Evolutionary conservation across 2,888 invertebrate genomes (phyloP).

Genomic region (Nebria brevicollis): DNA sequence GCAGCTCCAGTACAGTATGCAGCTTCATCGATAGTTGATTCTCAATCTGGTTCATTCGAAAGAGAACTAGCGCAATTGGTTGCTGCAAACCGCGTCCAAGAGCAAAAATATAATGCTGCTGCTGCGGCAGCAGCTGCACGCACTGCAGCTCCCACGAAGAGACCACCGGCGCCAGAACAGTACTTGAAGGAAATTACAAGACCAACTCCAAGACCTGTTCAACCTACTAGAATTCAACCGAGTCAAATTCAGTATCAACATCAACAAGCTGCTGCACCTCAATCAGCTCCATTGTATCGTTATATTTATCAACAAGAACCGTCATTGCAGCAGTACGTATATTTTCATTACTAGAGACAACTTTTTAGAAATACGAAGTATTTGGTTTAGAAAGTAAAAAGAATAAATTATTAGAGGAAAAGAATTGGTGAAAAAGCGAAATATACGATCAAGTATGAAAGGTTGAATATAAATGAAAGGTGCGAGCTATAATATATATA

Average conservation of each 20-base stretch:
- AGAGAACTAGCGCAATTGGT: conserved; percentile 40
- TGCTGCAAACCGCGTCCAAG: conserved; percentile 38
- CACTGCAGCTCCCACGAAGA: not conserved
- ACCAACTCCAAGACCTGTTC: conserved; percentile 21
- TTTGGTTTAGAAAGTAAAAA: too few relatives aligned
- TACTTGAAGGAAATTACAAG: conserved; percentile 39
- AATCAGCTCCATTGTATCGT: conserved; percentile 30
- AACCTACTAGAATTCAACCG: not conserved
- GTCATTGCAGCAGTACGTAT: conserved; percentile 20
- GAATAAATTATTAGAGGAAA: too few relatives aligned
- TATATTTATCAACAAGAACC: conserved; percentile 36
- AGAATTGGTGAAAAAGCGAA: too few relatives aligned
- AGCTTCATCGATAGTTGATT: conserved; percentile 27
- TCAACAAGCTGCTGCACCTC: conserved; percentile 9
- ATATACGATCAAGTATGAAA: too few relatives aligned
- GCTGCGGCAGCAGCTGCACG: not conserved
- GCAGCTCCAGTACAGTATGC: conserved; percentile 28
- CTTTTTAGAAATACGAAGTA: too few relatives aligned
- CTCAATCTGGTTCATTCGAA: conserved; percentile 38
- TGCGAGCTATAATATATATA: too few relatives aligned
- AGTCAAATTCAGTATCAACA: conserved; percentile 27
- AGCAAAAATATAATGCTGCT: conserved; percentile 34
- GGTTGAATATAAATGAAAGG: too few relatives aligned
- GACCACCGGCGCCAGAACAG: conserved; percentile 33
- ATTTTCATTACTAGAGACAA: too few relatives aligned